phyloP scores from a whole-genome alignment of 2,113 vertebrate genomes.

The Anoplopoma fimbria region DNA sequence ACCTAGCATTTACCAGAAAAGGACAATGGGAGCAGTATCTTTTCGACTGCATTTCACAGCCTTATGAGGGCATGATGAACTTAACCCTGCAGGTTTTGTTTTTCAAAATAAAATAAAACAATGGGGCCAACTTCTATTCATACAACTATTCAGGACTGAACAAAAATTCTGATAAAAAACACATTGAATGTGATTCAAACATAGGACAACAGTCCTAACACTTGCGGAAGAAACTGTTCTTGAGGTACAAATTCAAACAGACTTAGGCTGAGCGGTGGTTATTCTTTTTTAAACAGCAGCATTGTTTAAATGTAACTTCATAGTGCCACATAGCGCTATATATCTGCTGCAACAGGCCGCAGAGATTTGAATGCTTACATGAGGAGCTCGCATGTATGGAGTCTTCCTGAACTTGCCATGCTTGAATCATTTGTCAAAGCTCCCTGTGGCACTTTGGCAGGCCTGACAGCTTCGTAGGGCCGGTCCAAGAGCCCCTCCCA shows the following conservation, averaged over 20 bases:
- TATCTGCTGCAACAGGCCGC: slow-evolving; percentile 17
- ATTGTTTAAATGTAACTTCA: slow-evolving; percentile 29
- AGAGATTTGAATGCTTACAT: slow-evolving; percentile 19
- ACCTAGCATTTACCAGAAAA: neutral
- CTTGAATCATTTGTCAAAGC: slow-evolving; percentile 59
- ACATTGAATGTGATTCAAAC: neutral
- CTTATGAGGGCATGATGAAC: neutral
- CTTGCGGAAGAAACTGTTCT: too few relatives aligned
- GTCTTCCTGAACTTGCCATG: slow-evolving; percentile 52
- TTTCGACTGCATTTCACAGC: neutral
- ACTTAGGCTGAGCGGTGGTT: neutral
- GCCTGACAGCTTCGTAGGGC: slow-evolving; percentile 44
- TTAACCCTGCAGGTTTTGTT: neutral
- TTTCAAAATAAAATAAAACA: neutral
- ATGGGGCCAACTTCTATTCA: too few relatives aligned
- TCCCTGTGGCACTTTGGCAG: slow-evolving; percentile 59
- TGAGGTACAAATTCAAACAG: neutral
- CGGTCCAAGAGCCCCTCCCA: neutral
- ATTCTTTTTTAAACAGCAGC: neutral
- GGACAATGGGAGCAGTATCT: neutral
- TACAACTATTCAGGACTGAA: neutral
- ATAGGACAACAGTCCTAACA: neutral
- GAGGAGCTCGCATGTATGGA: slow-evolving; percentile 47
- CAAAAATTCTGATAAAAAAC: too few relatives aligned
- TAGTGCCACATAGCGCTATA: slow-evolving; percentile 1